Evolutionary conservation across 2,113 vertebrate species (phyloP).

Genomic region (Muntiacus reevesi): DNA sequence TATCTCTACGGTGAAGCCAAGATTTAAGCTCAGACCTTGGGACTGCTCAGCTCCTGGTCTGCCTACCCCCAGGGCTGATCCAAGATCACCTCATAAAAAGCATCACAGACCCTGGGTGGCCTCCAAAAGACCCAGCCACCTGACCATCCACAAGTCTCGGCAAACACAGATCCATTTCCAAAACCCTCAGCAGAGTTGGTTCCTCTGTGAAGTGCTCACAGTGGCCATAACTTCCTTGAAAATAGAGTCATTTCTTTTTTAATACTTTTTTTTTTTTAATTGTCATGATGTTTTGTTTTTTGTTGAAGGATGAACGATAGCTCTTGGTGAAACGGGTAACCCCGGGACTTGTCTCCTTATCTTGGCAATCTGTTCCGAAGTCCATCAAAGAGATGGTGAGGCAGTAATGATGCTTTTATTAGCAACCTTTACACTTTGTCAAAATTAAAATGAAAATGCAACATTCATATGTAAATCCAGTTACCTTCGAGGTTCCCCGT

Average conservation of each 20-base stretch:
- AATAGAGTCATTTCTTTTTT: conserved; percentile 31
- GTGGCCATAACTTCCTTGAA: neutral
- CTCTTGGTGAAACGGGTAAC: conserved; percentile 57
- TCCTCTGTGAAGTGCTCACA: neutral
- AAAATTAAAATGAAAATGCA: conserved; percentile 77
- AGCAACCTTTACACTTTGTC: conserved; percentile 72
- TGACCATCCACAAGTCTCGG: accelerated
- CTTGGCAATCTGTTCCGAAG: conserved; percentile 67
- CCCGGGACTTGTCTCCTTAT: conserved; percentile 66
- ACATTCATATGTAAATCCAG: conserved; percentile 75
- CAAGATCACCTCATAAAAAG: neutral
- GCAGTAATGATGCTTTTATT: conserved; percentile 70
- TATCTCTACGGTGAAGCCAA: neutral
- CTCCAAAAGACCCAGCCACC: accelerated
- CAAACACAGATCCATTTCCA: neutral
- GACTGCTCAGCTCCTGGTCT: no score
- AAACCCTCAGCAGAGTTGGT: accelerated
- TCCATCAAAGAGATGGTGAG: conserved; percentile 56
- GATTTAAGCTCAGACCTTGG: neutral
- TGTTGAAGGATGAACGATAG: conserved; percentile 55
- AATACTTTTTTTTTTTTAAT: neutral
- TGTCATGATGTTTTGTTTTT: conserved; percentile 52
- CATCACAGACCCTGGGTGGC: accelerated
- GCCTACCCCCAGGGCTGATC: neutral
- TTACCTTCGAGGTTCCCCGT: conserved; percentile 58